phyloP scores from a whole-genome alignment of 2,113 vertebrate genomes.

The Centropus bengalensis region DNA sequence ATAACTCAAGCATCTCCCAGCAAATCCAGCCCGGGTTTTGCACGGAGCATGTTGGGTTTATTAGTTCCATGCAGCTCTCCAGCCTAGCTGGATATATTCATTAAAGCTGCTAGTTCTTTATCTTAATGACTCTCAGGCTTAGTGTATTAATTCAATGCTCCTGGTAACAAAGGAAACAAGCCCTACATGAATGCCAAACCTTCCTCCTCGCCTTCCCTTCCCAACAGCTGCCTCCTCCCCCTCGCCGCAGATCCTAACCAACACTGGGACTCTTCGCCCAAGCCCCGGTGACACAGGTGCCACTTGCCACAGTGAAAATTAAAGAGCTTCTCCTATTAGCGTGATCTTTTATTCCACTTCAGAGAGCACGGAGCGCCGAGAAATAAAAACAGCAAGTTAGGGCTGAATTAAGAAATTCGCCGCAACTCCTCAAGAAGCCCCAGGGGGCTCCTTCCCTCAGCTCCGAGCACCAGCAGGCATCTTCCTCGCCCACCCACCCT shows the following conservation, averaged over 20 bases:
- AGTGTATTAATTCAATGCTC: conserved; percentile 60
- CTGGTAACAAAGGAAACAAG: conserved; percentile 63
- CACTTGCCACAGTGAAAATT: background rate
- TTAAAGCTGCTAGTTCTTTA: conserved; percentile 71
- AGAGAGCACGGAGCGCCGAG: rapidly evolving
- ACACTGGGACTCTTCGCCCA: background rate
- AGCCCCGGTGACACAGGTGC: conserved; percentile 11
- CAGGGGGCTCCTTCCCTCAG: rapidly evolving
- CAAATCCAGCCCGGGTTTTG: conserved; percentile 62
- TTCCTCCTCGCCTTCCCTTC: conserved; percentile 18
- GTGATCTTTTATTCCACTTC: background rate
- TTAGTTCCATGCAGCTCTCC: conserved; percentile 62
- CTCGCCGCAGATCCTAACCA: background rate
- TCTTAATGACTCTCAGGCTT: conserved; percentile 70
- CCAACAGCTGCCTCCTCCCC: background rate
- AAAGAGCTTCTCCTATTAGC: background rate
- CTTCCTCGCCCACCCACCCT: background rate
- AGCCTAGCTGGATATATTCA: conserved; percentile 70
- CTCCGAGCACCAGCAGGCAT: rapidly evolving
- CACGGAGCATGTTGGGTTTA: conserved; percentile 55
- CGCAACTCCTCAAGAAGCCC: background rate
- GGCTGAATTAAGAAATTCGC: background rate
- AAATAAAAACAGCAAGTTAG: background rate
- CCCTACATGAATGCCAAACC: conserved; percentile 26
- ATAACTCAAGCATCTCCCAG: background rate